These are phyloP conservation scores for Epinotia brunnichana DNA, from an alignment of 2,888 invertebrate genomes.

Conservation along the genomic window DNA sequence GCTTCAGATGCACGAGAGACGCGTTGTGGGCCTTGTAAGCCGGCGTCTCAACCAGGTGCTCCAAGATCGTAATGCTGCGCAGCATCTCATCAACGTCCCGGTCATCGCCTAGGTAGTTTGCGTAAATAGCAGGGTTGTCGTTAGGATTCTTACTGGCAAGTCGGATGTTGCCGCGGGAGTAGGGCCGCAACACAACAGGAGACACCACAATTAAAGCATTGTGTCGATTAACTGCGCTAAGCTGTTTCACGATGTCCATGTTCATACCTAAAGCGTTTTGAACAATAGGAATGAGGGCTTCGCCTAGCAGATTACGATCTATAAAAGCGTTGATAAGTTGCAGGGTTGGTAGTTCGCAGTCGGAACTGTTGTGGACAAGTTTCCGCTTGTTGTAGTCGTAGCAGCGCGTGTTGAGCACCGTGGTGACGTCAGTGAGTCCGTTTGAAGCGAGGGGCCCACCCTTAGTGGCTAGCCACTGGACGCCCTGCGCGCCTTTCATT, in stretches of 20 bases:
- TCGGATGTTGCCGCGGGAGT: constrained; percentile 60
- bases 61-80: constrained; percentile 56
- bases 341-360: constrained; percentile 61
- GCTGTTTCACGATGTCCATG: constrained; percentile 53
- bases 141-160: constrained; percentile 58
- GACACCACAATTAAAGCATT: constrained; percentile 55
- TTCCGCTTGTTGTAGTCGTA: constrained; percentile 54
- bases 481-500: constrained; percentile 42
- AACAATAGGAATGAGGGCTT: constrained; percentile 46
- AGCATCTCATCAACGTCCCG: constrained; percentile 60
- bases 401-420: constrained; percentile 63
- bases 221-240: constrained; percentile 52
- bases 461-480: constrained; percentile 49
- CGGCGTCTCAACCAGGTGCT: constrained; percentile 55
- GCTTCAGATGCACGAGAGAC: constrained; percentile 50
- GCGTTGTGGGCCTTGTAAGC: constrained; percentile 53
- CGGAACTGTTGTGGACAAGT: constrained; percentile 51
- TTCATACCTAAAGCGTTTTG: constrained; percentile 49
- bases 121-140: constrained; percentile 56
- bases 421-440: constrained; percentile 60
- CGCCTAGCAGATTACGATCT: constrained; percentile 50
- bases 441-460: constrained; percentile 61
- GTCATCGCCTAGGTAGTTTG: constrained; percentile 61
- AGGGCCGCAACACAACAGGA: constrained; percentile 58
- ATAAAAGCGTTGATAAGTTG: constrained; percentile 62